These are phyloP conservation scores for Hemiprocne comata DNA, from an alignment of 2,113 vertebrate species.

Conservation along the genomic window DNA sequence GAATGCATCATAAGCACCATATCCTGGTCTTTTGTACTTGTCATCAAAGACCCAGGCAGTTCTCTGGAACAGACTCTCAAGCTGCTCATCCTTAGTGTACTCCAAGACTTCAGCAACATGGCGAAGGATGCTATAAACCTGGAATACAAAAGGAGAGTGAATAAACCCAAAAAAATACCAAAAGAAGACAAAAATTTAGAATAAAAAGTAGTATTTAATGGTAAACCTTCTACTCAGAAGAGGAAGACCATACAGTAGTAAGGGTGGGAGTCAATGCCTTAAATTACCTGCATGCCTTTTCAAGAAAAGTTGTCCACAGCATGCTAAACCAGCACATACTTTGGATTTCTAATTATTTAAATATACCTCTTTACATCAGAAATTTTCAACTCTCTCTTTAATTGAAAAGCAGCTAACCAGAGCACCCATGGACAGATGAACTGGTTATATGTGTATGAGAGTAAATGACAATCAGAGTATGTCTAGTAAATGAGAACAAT, in stretches of 20 bases:
- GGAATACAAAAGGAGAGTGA: background rate
- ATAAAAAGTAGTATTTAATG: background rate
- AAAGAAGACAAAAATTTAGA: background rate
- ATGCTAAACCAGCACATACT: background rate
- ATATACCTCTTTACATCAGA: background rate
- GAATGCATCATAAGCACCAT: slow-evolving; percentile 97
- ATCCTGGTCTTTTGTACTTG: slow-evolving; percentile 95
- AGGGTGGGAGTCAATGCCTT: background rate
- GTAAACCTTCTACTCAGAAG: background rate
- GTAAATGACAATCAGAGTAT: background rate
- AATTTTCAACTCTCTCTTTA: background rate
- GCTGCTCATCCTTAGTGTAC: slow-evolving; percentile 96
- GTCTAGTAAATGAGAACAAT: background rate
- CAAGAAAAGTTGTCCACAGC: background rate
- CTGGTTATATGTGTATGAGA: background rate
- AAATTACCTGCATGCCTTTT: background rate
- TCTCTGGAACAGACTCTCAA: slow-evolving; percentile 95
- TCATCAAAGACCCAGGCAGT: slow-evolving; percentile 99
- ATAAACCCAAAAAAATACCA: background rate
- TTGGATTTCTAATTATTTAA: background rate
- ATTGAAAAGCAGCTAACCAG: background rate
- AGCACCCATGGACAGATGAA: background rate
- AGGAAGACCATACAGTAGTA: background rate
- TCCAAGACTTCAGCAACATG: slow-evolving; percentile 97
- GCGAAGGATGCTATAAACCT: slow-evolving; percentile 98